Base-by-base conservation (phyloP, 2,113 vertebrate genomes). In the Proterorhinus semilunaris region DNA sequence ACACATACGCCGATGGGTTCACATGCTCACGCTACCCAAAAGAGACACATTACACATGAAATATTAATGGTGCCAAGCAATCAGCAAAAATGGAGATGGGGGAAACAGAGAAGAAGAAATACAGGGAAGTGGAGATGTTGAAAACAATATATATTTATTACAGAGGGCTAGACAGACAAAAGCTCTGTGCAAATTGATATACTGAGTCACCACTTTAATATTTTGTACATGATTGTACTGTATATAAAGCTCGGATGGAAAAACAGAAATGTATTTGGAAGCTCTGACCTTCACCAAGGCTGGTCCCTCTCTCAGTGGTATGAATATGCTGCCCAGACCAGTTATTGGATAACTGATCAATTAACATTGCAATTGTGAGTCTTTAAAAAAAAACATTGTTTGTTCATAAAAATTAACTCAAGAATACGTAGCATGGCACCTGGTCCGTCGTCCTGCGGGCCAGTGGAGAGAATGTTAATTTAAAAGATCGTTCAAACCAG, bases 1-100 rank as follows among this genome's bases (percentile, higher is more conserved):
- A 13, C 3, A 15, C 49, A 50, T 7, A 50, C 49, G 49, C 80
- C 71, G 74, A 68, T 36, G 4, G 55, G 77, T 50, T 83, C 86
- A 81, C 87, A 85, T 82, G 79, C 80, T 84, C 71, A 76, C 78
- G 72, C 75, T 80, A 83, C 78, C 90, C 82, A 90, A 91, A 91
- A 91, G 90, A 88, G 88, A 85, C 90, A 92, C 87, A 89, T 90
- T 90, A 86, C 86, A 75, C 90, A 92, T 93, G 82, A 91, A 93
- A 92, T 92, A 93, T 92, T 92, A 90, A 93, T 90, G 90, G 75
- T 73, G 82, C 79, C 87, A 83, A 87, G 88, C 87, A 92, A 91
- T 92, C 90, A 90, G 89, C 88, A 91, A 93, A 91, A 91, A 86
- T 78, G 75, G 89, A 90, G 85, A 87, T 69, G 82, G 83, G 83